Evolutionary conservation across 2,888 invertebrate species (phyloP), one percentile per base, ranked within the genome.

Genomic region (Spialia ferax): DNA sequence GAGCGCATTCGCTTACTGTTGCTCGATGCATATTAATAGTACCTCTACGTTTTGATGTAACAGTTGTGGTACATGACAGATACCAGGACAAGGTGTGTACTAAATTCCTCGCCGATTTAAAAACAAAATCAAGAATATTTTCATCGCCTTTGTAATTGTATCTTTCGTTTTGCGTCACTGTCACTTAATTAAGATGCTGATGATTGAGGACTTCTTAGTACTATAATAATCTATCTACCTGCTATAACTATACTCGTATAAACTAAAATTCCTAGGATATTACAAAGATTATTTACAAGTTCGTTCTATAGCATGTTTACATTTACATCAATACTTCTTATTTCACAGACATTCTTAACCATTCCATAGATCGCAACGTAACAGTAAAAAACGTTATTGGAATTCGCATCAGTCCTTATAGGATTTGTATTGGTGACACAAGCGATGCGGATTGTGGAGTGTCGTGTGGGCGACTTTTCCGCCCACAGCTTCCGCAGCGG

Each of bases 401-500:
- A 80, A 83, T 81, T 84, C 79, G 78, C 81, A 79, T 82, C 84
- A 83, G 85, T 86, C 89, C 89, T 86, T 89, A 85, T 88, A 86
- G 80, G 89, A 85, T 81, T 82, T 81, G 83, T 84, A 86, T 86
- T 81, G 87, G 87, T 91, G 91, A 91, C 89, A 89, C 89, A 91
- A 90, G 84, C 84, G 80, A 73, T 56, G 55, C 26, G 77, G 83
- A 66, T 66, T 60, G 66, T 60, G 26, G 59, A 59, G 65, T 59
- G 18, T 38, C 8, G 65, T 82, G 92, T 92, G 80, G 91, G 91
- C 85, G 66, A 59, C 85, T 83, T 83, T 77, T 79, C 84, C 93
- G 84, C 93, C 93, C 88, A 93, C 93, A 60, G 88, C 86, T 91
- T 93, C 92, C 93, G 92, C 82, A 81, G 87, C 80, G 84, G 85